Base-by-base conservation (phyloP, 1,140 invertebrate species). In the Nomia melanderi region DNA sequence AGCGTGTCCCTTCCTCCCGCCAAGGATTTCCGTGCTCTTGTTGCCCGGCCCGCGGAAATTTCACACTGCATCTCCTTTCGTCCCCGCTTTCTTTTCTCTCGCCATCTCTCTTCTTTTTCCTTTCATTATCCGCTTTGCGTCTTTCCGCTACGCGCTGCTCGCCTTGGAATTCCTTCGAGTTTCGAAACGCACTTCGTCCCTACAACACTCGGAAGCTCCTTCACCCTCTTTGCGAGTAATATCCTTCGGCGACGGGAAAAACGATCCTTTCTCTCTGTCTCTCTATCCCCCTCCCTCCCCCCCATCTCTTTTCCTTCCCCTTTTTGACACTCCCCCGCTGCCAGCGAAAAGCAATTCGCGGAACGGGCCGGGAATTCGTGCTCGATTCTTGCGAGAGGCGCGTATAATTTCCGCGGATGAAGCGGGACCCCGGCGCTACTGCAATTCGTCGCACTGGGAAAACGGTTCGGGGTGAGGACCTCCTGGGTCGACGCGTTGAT, bases 21-120 rank as follows among this genome's bases (percentile, higher is more conserved):
- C n/a, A 17, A 50, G 44, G 41, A 66, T 69, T 20, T 36, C 31
- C 17, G 5, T 8, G 23, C n/a, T 36, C 20, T 2, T 23, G 23
- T 53, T 53, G 47, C 31, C 33, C 9, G 44, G 39, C n/a, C 41
- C 73, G 71, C 66, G 56, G 57, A 84, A 82, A 87, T 86, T 78
- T 88, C 71, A 71, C 77, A 41, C 70, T n/a, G n/a, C n/a, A n/a
- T n/a, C n/a, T n/a, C n/a, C n/a, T n/a, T n/a, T n/a, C n/a, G n/a
- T n/a, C n/a, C n/a, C n/a, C 65, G 27, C 41, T 59, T 57, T 76
- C 78, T 62, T 33, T 29, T 0, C 31, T 20, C 7, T 23, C 6
- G 25, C 5, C 25, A 4, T 60, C 27, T 36, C 25, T 25, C 27
- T 59, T 41, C 47, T 75, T 67, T 39, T 29, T 57, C 12, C 36